Conservation (phyloP, 2,888 invertebrate genomes). For the Platycheirus rosarum region DNA sequence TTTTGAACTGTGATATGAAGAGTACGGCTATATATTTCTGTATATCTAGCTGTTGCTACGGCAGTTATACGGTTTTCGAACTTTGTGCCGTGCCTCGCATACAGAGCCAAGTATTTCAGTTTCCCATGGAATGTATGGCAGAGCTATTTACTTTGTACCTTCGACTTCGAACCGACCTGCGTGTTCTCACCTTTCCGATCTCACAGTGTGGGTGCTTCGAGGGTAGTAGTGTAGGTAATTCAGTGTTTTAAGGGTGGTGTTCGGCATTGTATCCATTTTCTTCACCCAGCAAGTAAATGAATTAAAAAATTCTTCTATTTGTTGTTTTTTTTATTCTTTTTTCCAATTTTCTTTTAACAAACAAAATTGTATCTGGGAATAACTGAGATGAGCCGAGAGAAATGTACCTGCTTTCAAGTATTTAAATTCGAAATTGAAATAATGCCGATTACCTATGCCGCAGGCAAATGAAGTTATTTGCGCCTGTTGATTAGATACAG, state of each 20-base stretch:
- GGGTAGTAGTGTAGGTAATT: conserved; percentile 15
- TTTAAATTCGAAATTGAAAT: conserved; percentile 62
- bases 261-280: conserved; percentile 62
- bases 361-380: conserved; percentile 36
- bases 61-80: conserved; percentile 63
- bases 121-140: conserved; percentile 24
- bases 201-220: conserved; percentile 41
- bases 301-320: conserved; percentile 63
- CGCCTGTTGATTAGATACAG: conserved; percentile 68
- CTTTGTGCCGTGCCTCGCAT: conserved; percentile 15
- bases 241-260: conserved; percentile 40
- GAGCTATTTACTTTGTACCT: conserved; percentile 59
- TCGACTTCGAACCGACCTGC: conserved; percentile 65
- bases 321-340: conserved; percentile 24
- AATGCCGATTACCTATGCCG: conserved; percentile 54
- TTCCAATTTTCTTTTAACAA: conserved; percentile 40
- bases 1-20: conserved; percentile 52
- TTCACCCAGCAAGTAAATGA: conserved; percentile 57
- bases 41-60: conserved; percentile 68
- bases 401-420: conserved; percentile 53
- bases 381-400: neutral
- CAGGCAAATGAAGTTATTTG: conserved; percentile 43
- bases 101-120: conserved; percentile 6
- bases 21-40: conserved; percentile 74
- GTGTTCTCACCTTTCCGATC: conserved; percentile 57